phyloP scores from a whole-genome alignment of 2,888 invertebrate genomes.

The Julus scanicus region DNA sequence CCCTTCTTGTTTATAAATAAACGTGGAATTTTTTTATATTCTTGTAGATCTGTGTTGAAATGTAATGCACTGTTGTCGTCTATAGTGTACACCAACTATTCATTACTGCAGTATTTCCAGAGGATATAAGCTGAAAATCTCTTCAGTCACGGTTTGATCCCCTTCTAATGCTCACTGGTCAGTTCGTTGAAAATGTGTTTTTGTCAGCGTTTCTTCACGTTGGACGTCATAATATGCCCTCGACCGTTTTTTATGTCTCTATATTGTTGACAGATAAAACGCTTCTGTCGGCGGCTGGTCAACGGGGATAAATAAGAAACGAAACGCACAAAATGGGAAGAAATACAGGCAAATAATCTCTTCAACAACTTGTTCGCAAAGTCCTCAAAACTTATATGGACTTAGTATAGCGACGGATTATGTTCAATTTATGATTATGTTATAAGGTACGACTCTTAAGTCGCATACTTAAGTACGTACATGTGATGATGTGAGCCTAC shows the following conservation, averaged over 20 bases:
- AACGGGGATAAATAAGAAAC: background rate
- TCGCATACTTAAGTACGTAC: too few species aligned
- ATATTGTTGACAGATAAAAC: constrained; percentile 5
- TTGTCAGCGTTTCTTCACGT: background rate
- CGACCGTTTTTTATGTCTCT: background rate
- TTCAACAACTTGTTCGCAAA: background rate
- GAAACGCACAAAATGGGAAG: constrained; percentile 1
- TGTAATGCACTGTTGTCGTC: too few species aligned
- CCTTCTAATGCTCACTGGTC: constrained; percentile 15
- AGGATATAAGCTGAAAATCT: constrained; percentile 27
- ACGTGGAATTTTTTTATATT: too few species aligned
- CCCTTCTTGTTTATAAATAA: too few species aligned
- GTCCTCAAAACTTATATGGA: too few species aligned
- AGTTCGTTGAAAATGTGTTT: constrained; percentile 9
- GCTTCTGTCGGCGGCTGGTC: constrained; percentile 7
- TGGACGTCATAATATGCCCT: background rate
- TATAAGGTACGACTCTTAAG: too few species aligned
- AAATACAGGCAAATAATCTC: background rate
- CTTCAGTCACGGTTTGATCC: constrained; percentile 20
- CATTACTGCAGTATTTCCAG: background rate
- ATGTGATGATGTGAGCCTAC: too few species aligned
- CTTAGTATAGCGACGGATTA: too few species aligned
- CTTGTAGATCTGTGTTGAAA: too few species aligned
- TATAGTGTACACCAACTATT: background rate
- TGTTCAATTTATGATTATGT: too few species aligned